A percentile compares a stretch with the other conserved stretches of the same genome.
Conservation (phyloP, 2,888 invertebrate genomes). For the Melitaea athalia region DNA sequence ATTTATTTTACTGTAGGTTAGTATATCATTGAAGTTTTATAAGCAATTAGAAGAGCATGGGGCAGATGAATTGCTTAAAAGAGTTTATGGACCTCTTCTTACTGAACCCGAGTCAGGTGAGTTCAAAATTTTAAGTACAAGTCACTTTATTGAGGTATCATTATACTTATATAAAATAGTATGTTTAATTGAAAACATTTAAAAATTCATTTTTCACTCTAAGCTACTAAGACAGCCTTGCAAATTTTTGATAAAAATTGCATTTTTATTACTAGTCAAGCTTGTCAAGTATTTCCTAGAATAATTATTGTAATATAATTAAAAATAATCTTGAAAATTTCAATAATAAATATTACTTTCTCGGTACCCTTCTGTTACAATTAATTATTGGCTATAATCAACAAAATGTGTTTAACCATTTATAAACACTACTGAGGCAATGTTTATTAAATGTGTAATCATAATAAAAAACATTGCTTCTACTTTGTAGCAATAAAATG, state of each 20-base stretch:
- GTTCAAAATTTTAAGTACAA: not conserved
- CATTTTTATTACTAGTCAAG: too few species aligned
- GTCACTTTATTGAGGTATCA: not conserved
- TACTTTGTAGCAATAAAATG: conserved; percentile 3
- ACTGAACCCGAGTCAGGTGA: conserved; percentile 93
- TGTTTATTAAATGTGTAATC: not conserved
- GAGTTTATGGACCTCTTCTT: conserved; percentile 94
- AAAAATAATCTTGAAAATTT: too few species aligned
- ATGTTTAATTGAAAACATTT: too few species aligned
- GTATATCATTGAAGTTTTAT: conserved; percentile 99
- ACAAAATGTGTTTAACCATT: not conserved
- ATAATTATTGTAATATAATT: too few species aligned
- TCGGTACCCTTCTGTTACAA: too few species aligned
- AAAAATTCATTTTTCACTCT: too few species aligned
- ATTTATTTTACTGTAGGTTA: conserved; percentile 87
- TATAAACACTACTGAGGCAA: not conserved
- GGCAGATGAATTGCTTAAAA: conserved; percentile 96
- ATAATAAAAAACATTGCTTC: not conserved
- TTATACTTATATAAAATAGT: not conserved
- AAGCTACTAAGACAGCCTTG: too few species aligned
- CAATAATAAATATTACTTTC: too few species aligned
- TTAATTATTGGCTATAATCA: too few species aligned
- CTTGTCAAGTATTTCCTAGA: too few species aligned
- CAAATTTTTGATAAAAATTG: too few species aligned
- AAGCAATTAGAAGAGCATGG: conserved; percentile 99